Evolutionary conservation across 2,113 vertebrate genomes (phyloP).

Genomic region (Perognathus longimembris): DNA sequence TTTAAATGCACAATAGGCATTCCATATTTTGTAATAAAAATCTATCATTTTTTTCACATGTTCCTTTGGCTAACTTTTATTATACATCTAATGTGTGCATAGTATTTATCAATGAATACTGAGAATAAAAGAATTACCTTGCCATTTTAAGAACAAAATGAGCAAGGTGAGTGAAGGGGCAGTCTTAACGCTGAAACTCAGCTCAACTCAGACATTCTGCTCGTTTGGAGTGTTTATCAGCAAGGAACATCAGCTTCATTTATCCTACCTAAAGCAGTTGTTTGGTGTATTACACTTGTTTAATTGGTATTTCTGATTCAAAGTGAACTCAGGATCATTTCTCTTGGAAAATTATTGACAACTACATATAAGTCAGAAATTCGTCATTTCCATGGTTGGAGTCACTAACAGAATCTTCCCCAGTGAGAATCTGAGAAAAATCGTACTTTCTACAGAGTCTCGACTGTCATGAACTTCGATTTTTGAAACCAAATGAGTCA

Average conservation of each 20-base stretch:
- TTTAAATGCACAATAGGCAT: no score
- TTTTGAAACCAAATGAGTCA: neutral
- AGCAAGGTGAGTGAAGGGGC: neutral
- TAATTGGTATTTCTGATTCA: neutral
- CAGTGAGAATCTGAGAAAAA: neutral
- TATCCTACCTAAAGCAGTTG: neutral
- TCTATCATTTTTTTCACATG: neutral
- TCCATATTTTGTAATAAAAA: no score
- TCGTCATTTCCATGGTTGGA: neutral
- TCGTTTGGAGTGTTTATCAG: neutral
- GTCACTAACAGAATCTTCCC: neutral
- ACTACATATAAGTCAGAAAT: neutral
- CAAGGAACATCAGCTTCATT: neutral
- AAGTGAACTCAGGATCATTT: neutral
- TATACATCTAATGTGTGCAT: neutral
- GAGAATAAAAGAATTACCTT: neutral
- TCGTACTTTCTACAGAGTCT: neutral
- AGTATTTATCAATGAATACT: neutral
- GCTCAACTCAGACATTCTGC: neutral
- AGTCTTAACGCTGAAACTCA: conserved; percentile 18
- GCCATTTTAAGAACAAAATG: neutral
- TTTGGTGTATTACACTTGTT: neutral
- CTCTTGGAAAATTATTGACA: neutral
- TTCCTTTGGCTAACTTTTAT: neutral
- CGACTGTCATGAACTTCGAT: neutral